These are phyloP conservation scores for Spheniscus mendiculus DNA, from an alignment of 2,113 vertebrate species.

Conservation along the genomic window DNA sequence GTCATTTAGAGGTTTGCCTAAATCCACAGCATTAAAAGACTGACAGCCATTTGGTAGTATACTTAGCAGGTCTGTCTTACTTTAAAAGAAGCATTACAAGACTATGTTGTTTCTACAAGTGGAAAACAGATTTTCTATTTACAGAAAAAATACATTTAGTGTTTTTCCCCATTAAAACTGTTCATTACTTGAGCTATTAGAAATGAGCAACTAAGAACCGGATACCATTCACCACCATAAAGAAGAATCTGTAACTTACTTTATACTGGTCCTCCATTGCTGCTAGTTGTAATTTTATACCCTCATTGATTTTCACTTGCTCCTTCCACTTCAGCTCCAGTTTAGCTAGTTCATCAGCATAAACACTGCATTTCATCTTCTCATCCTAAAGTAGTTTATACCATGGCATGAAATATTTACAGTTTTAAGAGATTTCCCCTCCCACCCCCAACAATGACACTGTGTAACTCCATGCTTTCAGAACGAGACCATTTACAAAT, in stretches of 20 bases:
- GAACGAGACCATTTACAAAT: background rate
- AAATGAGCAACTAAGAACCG: background rate
- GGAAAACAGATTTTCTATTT: background rate
- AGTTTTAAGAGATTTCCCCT: background rate
- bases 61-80: background rate
- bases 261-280: conserved; percentile 89
- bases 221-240: background rate
- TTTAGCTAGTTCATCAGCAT: conserved; percentile 91
- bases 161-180: background rate
- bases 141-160: background rate
- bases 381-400: conserved; percentile 82
- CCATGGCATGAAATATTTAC: background rate
- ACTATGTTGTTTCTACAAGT: background rate
- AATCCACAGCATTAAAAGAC: background rate
- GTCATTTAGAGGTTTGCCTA: background rate
- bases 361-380: conserved; percentile 88
- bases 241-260: conserved; percentile 73
- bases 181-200: background rate
- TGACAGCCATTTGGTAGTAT: background rate
- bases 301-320: conserved; percentile 88
- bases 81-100: background rate
- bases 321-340: conserved; percentile 94
- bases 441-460: background rate
- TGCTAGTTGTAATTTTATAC: conserved; percentile 86
- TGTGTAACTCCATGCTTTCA: background rate